Conservation (phyloP, 2,888 invertebrate genomes). For the Smittia sp. region DNA sequence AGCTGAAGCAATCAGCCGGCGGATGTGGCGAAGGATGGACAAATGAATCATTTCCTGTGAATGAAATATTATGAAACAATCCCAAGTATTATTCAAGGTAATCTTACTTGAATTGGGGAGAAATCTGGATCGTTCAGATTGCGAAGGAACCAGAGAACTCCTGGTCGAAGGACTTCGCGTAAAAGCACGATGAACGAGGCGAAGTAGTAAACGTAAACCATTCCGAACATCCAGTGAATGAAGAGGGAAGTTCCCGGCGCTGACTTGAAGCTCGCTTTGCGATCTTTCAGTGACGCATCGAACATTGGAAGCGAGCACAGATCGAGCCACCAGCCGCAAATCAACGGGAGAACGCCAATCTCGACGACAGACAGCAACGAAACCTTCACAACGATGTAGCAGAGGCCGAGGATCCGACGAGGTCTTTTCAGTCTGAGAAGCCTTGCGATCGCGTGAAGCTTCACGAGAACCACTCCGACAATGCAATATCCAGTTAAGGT, state of each 20-base stretch:
- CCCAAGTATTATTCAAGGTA: constrained; percentile 7
- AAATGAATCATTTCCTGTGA: constrained; percentile 93
- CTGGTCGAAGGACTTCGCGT: constrained; percentile 91
- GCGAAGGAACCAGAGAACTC: constrained; percentile 95
- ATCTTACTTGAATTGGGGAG: constrained; percentile 86
- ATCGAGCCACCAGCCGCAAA: constrained; percentile 99
- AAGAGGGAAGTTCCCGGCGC: constrained; percentile 97
- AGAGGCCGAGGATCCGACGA: constrained; percentile 83
- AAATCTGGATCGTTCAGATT: constrained; percentile 99
- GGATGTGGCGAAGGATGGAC: constrained; percentile 85
- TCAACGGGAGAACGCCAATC: constrained; percentile 92
- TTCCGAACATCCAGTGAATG: constrained; percentile 98
- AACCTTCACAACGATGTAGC: constrained; percentile 78
- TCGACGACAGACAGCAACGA: constrained; percentile 94
- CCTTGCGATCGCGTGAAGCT: constrained; percentile 81
- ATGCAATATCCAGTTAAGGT: constrained; percentile 92
- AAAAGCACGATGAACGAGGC: constrained; percentile 92
- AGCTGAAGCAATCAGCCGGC: constrained; percentile 87
- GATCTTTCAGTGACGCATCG: constrained; percentile 82
- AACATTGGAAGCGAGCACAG: constrained; percentile 93
- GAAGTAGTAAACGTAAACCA: constrained; percentile 99
- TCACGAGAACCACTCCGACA: constrained; percentile 76
- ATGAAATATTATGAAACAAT: constrained; percentile 27
- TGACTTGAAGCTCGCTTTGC: constrained; percentile 81
- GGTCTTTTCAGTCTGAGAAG: constrained; percentile 76